Evolutionary conservation across 2,797 vertebrate species (phyloP), one percentile per base, ranked within the genome.

Genomic region (Neosilurus mollespiculum): DNA sequence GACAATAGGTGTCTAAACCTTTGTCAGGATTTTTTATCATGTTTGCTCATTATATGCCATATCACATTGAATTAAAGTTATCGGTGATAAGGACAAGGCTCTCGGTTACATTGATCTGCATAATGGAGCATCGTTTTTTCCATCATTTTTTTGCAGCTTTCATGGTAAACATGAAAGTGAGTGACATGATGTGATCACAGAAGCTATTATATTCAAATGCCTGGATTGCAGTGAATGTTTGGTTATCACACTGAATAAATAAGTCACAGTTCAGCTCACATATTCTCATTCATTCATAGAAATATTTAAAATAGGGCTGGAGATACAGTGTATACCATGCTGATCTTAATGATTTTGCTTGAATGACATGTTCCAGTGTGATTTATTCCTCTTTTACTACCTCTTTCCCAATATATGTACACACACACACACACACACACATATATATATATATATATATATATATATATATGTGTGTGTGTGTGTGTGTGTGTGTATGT

Each of bases 21-120:
- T 78, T 80, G 81, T 88, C 73, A 26, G 18, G 43, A 79, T 83
- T 66, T 80, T 71, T 7, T 58, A 77, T 71, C 18, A 1, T 34
- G 24, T 79, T 75, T 15, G 77, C 84, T 87, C 61, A 78, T 82
- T 67, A 80, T 37, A 53, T 78, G 73, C 72, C 82, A 82, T 64
- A 64, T 85, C 80, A 84, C 59, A 16, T 62, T 61, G 83, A 84
- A 87, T 80, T 81, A 72, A 83, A 78, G 78, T 73, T 81, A 85
- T 78, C 72, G 82, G 76, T 82, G 76, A 65, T 37, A 72, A 85
- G 14, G 34, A 67, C 10, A 54, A 69, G 70, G 65, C 43, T 83
- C 26, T 72, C 20, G 61, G 81, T 83, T 79, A 18, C 80, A 78
- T 51, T 37, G 53, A 64, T 79, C 59, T 73, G 43, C 56, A 53